Percentiles rank a stretch among this genome's conserved stretches.
phyloP scores from a whole-genome alignment of 1,140 invertebrate species.

The Limonius californicus region DNA sequence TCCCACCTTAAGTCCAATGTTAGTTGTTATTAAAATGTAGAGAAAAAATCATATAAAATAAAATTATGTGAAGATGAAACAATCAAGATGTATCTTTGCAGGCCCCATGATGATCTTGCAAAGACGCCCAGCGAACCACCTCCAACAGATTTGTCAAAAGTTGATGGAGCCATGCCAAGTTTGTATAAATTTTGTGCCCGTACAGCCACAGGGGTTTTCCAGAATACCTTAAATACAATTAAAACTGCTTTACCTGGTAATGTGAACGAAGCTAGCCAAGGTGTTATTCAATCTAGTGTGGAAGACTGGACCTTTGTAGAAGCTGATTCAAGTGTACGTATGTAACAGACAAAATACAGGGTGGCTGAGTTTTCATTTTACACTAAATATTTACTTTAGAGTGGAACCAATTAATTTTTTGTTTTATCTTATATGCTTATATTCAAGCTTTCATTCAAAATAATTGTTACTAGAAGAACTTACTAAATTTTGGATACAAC shows the following conservation, averaged over 20 bases:
- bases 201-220: conserved; percentile 44
- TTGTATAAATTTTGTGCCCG: conserved; percentile 45
- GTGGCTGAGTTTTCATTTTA: no score
- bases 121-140: conserved; percentile 12
- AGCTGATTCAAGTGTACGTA: conserved; percentile 1
- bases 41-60: not conserved
- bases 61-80: not conserved
- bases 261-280: conserved; percentile 1
- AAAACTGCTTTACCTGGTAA: conserved; percentile 44
- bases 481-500: no score
- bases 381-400: no score
- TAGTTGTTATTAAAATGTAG: conserved; percentile 7
- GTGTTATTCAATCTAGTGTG: not conserved
- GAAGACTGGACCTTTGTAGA: conserved; percentile 30
- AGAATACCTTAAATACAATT: conserved; percentile 44
- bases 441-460: no score
- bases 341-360: no score
- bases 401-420: no score
- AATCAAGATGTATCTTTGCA: not conserved
- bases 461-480: no score
- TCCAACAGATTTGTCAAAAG: conserved; percentile 21
- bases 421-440: no score
- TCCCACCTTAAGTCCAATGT: conserved; percentile 45
- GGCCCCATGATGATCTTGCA: conserved; percentile 5
- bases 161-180: conserved; percentile 42